Conservation (phyloP, 2,113 vertebrate genomes). For the Hypanus sabinus region DNA sequence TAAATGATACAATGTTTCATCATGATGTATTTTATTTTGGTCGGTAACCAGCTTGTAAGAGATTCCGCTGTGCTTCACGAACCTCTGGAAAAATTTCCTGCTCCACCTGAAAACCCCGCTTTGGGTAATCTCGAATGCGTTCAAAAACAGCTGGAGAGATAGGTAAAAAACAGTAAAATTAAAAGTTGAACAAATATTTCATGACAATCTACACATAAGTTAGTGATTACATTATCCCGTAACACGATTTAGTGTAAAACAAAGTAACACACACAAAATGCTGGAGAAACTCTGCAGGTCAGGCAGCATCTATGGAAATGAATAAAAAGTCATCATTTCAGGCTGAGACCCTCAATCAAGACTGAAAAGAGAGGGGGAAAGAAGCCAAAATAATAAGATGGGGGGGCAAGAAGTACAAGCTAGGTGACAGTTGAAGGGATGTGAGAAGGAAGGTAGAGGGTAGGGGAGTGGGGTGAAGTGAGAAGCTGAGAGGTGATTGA, state of each 20-base stretch:
- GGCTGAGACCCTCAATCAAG: no score
- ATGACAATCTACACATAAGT: not conserved
- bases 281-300: no score
- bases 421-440: no score
- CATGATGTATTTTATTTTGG: not conserved
- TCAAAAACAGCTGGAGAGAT: conserved; percentile 40
- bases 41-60: conserved; percentile 42
- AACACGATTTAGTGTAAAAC: not conserved
- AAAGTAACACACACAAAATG: no score
- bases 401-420: no score
- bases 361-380: no score
- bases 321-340: no score
- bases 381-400: no score
- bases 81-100: conserved; percentile 41
- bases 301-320: no score
- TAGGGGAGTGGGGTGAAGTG: no score
- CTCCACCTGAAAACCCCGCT: conserved; percentile 43
- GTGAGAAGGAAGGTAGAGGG: no score
- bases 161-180: not conserved
- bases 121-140: conserved; percentile 41
- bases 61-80: conserved; percentile 40
- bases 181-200: not conserved
- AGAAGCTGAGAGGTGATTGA: no score
- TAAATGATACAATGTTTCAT: not conserved
- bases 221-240: not conserved